Base-by-base conservation (phyloP, 2,797 vertebrate genomes). In the Brachymystax lenok region DNA sequence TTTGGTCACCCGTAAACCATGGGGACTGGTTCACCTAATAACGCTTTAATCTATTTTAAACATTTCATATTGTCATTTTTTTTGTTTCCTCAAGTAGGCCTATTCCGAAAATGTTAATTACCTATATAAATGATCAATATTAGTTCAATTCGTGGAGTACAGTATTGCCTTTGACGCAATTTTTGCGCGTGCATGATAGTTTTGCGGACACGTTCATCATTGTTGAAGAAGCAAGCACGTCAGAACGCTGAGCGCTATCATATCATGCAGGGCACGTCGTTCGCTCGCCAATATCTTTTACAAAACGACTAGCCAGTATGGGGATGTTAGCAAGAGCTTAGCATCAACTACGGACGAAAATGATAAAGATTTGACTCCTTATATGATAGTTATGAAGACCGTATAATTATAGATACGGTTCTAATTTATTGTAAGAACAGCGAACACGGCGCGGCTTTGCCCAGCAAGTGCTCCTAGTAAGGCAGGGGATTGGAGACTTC, bases 211-310 rank as follows among this genome's bases (percentile, higher is more conserved):
- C 80, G 72, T 63, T 73, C 72, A 46, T 46, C 40, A 13, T 46
- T 12, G 40, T 46, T 46, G 40, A 46, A 13, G 40, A 46, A 3
- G 40, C 40, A 3, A 46, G 28, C 73, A 80, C 87, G 87, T 86
- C 83, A 86, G 76, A 56, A 77, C 80, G 73, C 70, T 28, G 76
- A 82, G 82, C 74, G 69, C 40, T 46, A 46, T 46, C 12, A 46
- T 46, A 46, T 46, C 40, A 46, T 13, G 40, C 10, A 46, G 40
- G 40, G 40, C 71, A 77, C 75, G 86, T 72, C 66, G 28, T 66
- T 21, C 21, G 2, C 70, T 46, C 40, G 40, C 67, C 3, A 59
- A n/a, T 51, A n/a, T 21, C 69, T 72, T 59, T 72, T 46, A 70
- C 76, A 73, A 54, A 46, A 59, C 40, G 40, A 46, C 67, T 69